Evolutionary conservation across 2,113 vertebrate genomes (phyloP).

Genomic region (Panurus biarmicus): DNA sequence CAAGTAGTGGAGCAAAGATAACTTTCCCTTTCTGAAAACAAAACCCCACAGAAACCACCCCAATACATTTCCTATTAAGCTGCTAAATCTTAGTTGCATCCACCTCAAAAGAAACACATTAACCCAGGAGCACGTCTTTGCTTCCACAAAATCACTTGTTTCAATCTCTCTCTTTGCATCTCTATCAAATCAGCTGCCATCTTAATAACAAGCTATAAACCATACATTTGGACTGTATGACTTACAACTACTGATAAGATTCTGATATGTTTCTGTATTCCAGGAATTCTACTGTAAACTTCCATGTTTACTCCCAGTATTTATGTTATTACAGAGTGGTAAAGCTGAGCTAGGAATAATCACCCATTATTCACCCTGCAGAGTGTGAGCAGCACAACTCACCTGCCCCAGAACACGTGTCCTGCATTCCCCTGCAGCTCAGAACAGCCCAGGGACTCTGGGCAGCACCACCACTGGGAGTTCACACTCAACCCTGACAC

Average conservation of each 20-base stretch:
- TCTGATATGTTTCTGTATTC: not conserved
- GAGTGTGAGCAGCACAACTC: not conserved
- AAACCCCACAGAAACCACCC: not conserved
- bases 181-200: not conserved
- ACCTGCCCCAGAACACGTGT: not conserved
- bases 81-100: not conserved
- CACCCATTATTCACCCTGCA: not conserved
- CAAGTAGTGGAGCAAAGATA: not conserved
- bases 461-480: not conserved
- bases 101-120: not conserved
- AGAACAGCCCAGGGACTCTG: not conserved
- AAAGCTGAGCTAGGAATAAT: not conserved
- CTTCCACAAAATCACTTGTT: not conserved
- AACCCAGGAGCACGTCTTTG: not conserved
- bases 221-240: not conserved
- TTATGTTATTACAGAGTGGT: not conserved
- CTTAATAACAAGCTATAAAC: not conserved
- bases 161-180: not conserved
- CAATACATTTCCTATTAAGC: not conserved
- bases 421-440: not conserved
- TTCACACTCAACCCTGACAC: not conserved
- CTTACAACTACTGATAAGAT: not conserved
- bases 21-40: not conserved
- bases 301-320: not conserved
- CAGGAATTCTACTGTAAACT: not conserved